Evolutionary conservation across 2,797 vertebrate species (phyloP).

Genomic region (Cyclura pinguis): DNA sequence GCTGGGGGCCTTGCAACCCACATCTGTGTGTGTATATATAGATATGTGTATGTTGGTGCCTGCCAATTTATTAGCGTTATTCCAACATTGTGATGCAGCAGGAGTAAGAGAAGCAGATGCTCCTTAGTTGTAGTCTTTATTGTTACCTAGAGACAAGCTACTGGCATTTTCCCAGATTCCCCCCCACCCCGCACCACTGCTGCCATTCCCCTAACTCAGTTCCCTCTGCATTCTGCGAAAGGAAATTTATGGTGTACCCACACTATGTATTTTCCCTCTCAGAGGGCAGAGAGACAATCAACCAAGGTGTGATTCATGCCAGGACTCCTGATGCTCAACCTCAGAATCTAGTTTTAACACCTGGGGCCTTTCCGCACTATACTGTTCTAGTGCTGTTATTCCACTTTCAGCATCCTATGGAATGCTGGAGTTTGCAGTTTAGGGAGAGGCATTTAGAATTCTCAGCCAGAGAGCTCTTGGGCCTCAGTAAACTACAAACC

Average conservation of each 20-base stretch:
- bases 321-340: neutral
- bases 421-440: too few relatives aligned
- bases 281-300: constrained; percentile 22
- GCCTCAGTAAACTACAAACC: too few relatives aligned
- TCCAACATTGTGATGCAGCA: constrained; percentile 85
- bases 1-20: constrained; percentile 7
- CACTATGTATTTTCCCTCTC: constrained; percentile 71
- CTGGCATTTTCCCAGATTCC: constrained; percentile 80
- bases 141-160: constrained; percentile 87
- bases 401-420: too few relatives aligned
- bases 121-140: constrained; percentile 83
- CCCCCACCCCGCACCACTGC: constrained; percentile 56
- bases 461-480: too few relatives aligned
- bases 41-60: constrained; percentile 57
- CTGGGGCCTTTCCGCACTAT: too few relatives aligned
- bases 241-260: constrained; percentile 82
- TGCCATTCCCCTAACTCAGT: constrained; percentile 27
- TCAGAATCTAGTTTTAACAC: neutral
- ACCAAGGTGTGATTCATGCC: neutral
- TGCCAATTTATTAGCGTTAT: constrained; percentile 81
- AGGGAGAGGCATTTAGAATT: too few relatives aligned
- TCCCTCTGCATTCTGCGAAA: constrained; percentile 74
- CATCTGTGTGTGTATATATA: constrained; percentile 20
- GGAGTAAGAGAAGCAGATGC: constrained; percentile 85
- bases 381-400: too few relatives aligned